phyloP scores from a whole-genome alignment of 2,888 invertebrate species.

The Hyles lineata region DNA sequence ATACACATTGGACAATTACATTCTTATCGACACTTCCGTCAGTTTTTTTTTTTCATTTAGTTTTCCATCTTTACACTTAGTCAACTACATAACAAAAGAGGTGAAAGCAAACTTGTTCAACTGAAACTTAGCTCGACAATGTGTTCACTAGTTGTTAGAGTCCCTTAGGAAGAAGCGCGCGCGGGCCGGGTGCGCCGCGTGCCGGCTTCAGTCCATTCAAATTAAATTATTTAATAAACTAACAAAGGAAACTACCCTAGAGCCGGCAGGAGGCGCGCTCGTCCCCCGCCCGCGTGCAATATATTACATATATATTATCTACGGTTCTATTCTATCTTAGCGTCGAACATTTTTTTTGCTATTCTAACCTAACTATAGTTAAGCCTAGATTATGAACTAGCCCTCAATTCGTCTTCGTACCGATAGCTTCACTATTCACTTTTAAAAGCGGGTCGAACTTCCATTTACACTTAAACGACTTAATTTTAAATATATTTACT shows the following conservation, averaged over 20 bases:
- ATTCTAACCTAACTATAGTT: slow-evolving; percentile 83
- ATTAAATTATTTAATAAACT: slow-evolving; percentile 84
- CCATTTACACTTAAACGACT: slow-evolving; percentile 78
- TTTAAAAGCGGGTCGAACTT: slow-evolving; percentile 72
- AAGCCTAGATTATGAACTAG: slow-evolving; percentile 76
- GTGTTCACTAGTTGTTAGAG: slow-evolving; percentile 76
- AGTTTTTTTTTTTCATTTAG: slow-evolving; percentile 76
- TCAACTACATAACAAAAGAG: slow-evolving; percentile 84
- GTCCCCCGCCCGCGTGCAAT: slow-evolving; percentile 58
- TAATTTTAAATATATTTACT: slow-evolving; percentile 81
- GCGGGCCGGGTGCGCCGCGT: slow-evolving; percentile 58
- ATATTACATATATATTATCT: slow-evolving; percentile 80
- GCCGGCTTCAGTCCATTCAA: slow-evolving; percentile 81
- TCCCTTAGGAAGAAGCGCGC: slow-evolving; percentile 55
- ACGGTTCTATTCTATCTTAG: slow-evolving; percentile 81
- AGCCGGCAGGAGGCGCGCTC: slow-evolving; percentile 63
- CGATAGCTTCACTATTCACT: slow-evolving; percentile 69
- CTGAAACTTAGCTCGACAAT: slow-evolving; percentile 78
- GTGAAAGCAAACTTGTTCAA: slow-evolving; percentile 83
- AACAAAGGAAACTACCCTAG: slow-evolving; percentile 83
- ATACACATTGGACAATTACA: slow-evolving; percentile 85
- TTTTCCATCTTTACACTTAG: slow-evolving; percentile 83
- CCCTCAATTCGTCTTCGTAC: slow-evolving; percentile 71
- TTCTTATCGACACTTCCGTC: slow-evolving; percentile 78
- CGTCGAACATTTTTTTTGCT: slow-evolving; percentile 79